phyloP scores from a whole-genome alignment of 2,113 vertebrate genomes.

The Dicentrarchus labrax region DNA sequence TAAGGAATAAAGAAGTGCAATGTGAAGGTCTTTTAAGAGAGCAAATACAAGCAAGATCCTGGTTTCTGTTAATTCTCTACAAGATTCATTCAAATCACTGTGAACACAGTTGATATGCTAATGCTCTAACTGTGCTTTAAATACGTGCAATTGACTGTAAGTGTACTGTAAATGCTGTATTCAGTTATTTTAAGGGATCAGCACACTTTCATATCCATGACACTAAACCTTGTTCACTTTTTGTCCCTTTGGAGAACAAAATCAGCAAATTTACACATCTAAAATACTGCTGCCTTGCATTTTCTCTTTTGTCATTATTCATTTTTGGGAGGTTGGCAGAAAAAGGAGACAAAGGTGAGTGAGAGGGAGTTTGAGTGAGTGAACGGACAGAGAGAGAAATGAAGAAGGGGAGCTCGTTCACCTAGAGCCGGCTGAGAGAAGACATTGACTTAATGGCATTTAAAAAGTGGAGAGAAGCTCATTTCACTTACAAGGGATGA shows the following conservation, averaged over 20 bases:
- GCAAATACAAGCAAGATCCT: neutral
- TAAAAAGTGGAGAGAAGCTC: slow-evolving; percentile 21
- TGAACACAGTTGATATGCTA: neutral
- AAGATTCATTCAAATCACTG: neutral
- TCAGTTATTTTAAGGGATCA: neutral
- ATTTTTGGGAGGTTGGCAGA: neutral
- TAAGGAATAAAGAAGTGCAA: neutral
- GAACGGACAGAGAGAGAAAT: neutral
- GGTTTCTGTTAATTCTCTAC: neutral
- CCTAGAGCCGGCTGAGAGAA: slow-evolving; percentile 3
- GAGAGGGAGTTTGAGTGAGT: neutral
- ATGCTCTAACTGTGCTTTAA: neutral
- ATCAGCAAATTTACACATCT: neutral
- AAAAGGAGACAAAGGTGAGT: neutral
- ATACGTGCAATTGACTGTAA: neutral
- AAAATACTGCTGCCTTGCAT: neutral
- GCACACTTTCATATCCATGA: neutral
- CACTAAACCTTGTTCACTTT: neutral
- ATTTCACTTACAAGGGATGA: slow-evolving; percentile 32
- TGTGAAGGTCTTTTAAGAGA: neutral
- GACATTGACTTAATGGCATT: slow-evolving; percentile 25
- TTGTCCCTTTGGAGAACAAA: neutral
- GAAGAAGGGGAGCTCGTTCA: neutral
- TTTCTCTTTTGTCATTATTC: neutral
- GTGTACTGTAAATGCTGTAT: neutral